These are phyloP conservation scores for Trachops cirrhosus DNA, from an alignment of 2,797 vertebrate genomes.

Conservation along the genomic window DNA sequence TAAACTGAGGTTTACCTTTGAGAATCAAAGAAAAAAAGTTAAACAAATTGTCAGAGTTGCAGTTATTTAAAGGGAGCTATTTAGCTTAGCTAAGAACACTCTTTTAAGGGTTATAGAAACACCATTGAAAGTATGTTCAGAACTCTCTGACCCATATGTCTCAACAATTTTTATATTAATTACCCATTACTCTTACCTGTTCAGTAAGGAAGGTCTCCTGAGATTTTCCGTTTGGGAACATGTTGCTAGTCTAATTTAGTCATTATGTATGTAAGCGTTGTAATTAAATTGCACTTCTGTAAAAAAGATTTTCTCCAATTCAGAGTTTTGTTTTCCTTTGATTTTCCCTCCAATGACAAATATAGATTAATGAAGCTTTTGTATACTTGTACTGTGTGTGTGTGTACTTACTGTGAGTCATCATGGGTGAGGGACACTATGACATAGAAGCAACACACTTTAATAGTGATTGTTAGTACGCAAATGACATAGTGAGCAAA, in stretches of 20 bases:
- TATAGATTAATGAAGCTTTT: background rate
- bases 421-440: background rate
- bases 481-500: background rate
- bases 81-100: conserved; percentile 25
- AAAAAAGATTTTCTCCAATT: background rate
- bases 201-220: background rate
- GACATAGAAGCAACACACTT: background rate
- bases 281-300: background rate
- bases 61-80: background rate
- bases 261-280: background rate
- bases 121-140: background rate
- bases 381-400: background rate
- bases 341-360: background rate
- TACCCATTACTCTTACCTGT: background rate
- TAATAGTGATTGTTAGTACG: background rate
- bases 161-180: background rate
- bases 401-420: background rate
- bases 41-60: background rate
- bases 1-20: background rate
- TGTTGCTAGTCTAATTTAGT: background rate
- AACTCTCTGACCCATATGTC: background rate
- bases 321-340: background rate
- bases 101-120: background rate
- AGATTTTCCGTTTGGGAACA: conserved; percentile 12
- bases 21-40: conserved; percentile 26